Evolutionary conservation across 2,888 invertebrate genomes (phyloP), one percentile per base, ranked within the genome.

Genomic region (Erpobdella octoculata): DNA sequence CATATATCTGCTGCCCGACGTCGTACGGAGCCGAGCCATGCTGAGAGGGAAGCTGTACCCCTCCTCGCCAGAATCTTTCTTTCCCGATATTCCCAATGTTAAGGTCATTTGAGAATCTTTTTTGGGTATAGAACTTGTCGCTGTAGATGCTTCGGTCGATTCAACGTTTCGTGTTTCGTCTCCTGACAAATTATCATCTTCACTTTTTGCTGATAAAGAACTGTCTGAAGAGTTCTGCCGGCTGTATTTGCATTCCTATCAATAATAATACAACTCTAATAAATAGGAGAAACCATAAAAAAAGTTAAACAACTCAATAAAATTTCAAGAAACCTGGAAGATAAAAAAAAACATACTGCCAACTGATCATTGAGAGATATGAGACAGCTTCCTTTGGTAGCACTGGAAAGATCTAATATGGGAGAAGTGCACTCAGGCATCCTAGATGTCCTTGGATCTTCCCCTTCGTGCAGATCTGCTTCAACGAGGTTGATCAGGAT

Each of bases 1-100:
- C 72, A 94, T 87, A 77, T 89, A 89, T 80, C 76, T 38, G 36
- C 91, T 90, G 4, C 92, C 92, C 61, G 92, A 92, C 80, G 90
- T 90, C 65, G 92, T 91, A 78, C 92, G 87, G 48, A 80, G 80
- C 68, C 80, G 66, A 46, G 66, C 59, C 66, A 73, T 58, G 28
- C 48, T 65, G 12, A 74, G 12, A 4, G 74, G 72, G 5, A 71
- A 37, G 61, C 61, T 21, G 61, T 59, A 59, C 9, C 61, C 21
- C 21, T 59, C 61, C 9, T 59, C n/a, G 9, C 61, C 61, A 21
- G 21, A 12, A 9, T 59, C 61, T 12, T 21, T 21, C 21, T 59
- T 9, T 21, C 61, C 61, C 21, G 21, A 21, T 59, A 59, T 25
- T 21, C 61, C 28, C 28, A 15, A 59, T 21, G 28, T 15, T 21